Conservation (phyloP, 2,888 invertebrate genomes). For the Chaetogeoica ovagalla region DNA sequence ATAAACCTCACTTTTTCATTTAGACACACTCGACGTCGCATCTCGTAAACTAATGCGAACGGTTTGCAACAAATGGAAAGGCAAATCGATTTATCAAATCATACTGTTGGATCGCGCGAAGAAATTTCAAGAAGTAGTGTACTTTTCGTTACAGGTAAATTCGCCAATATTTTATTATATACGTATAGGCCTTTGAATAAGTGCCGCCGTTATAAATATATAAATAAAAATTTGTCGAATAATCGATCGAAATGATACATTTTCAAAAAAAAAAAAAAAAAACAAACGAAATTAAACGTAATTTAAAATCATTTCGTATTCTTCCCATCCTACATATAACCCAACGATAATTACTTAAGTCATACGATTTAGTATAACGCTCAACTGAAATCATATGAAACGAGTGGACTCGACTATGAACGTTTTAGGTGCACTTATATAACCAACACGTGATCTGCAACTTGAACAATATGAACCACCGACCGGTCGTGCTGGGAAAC, state of each 20-base stretch:
- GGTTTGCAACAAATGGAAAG: constrained; percentile 80
- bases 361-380: no score
- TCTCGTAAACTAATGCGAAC: constrained; percentile 75
- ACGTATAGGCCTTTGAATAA: no score
- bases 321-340: no score
- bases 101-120: constrained; percentile 79
- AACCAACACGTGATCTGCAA: constrained; percentile 42
- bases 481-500: constrained; percentile 22
- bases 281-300: no score
- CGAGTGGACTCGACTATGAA: no score
- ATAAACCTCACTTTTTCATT: not conserved
- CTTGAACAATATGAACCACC: constrained; percentile 31
- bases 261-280: no score
- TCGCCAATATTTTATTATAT: not conserved
- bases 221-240: no score
- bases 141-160: constrained; percentile 83
- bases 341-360: no score
- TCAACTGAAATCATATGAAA: no score
- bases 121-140: constrained; percentile 79
- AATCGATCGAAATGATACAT: no score
- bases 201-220: no score
- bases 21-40: constrained; percentile 70
- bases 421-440: constrained; percentile 51
- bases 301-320: no score
- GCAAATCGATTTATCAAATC: constrained; percentile 79